Evolutionary conservation across 2,113 vertebrate genomes (phyloP), one percentile per base, ranked within the genome.

Genomic region (Oncorhynchus nerka): DNA sequence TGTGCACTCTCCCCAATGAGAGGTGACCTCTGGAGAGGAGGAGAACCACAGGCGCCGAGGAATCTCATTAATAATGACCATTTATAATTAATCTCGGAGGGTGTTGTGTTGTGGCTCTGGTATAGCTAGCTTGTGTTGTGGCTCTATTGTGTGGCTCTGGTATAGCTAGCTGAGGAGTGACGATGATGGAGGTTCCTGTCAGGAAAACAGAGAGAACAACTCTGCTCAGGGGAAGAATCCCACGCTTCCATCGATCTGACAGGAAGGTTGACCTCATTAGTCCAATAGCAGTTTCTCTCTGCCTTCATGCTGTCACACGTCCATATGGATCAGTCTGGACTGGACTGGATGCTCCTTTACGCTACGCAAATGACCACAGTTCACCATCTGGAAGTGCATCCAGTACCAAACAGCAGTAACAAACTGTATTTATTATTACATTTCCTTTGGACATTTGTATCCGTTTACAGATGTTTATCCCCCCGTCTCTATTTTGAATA

Each of bases 11-110:
- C 48, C n/a, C 39, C 51, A 20, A 68, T 39, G 32, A 68, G 8
- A 32, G 55, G 48, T 72, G 69, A 75, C 68, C 74, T 57, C 75
- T 72, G 22, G 19, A 39, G 51, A 66, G 39, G 39, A 68, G 22
- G 26, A 72, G 48, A 76, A 75, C 48, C 70, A 68, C 62, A 68
- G 67, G 67, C 6, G 1, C 32, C 1, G 3, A 15, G 5, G 67
- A 68, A 68, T 39, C 30, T n/a, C 32, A 68, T 68, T 68, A 68
- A 68, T 68, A n/a, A 68, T 30, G 12, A 32, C 5, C 30, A 34
- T 19, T 45, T 20, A 4, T 34, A 68, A 34, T 32, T 6, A 3
- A 39, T 68, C 67, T 30, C 6, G 19, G 13, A n/a, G 4, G 32
- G 30, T 68, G 67, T 68, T 68, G 32, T 20, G 12, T 55, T 55